phyloP scores from a whole-genome alignment of 2,113 vertebrate genomes.

The Pseudopipra pipra region DNA sequence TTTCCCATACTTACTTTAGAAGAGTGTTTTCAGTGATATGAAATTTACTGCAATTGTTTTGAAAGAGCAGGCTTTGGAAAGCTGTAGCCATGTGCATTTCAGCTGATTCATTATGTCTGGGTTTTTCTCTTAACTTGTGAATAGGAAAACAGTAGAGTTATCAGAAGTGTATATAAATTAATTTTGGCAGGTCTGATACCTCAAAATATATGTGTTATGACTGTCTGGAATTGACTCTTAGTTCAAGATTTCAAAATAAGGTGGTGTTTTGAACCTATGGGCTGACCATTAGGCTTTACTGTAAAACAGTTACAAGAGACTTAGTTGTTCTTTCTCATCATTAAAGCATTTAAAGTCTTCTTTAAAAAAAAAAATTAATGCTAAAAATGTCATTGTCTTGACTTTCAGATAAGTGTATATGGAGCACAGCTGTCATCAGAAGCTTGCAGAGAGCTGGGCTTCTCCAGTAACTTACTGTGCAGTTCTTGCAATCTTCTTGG shows the following conservation, averaged over 20 bases:
- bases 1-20: neutral
- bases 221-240: neutral
- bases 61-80: neutral
- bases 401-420: slow-evolving; percentile 79
- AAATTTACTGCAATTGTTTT: neutral
- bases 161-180: neutral
- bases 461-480: slow-evolving; percentile 97
- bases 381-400: neutral
- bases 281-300: neutral
- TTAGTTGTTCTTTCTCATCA: neutral
- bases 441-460: slow-evolving; percentile 92
- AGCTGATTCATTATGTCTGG: neutral
- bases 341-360: neutral
- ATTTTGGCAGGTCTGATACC: neutral
- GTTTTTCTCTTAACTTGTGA: neutral
- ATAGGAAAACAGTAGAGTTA: neutral
- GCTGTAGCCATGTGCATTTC: neutral
- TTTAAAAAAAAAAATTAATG: neutral
- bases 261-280: neutral
- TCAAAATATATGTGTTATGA: neutral
- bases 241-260: neutral
- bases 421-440: slow-evolving; percentile 90
- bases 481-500: slow-evolving; percentile 94
- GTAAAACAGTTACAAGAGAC: neutral
- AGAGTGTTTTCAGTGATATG: rapidly evolving